Evolutionary conservation across 2,113 vertebrate species (phyloP).

Genomic region (Danionella cerebrum): DNA sequence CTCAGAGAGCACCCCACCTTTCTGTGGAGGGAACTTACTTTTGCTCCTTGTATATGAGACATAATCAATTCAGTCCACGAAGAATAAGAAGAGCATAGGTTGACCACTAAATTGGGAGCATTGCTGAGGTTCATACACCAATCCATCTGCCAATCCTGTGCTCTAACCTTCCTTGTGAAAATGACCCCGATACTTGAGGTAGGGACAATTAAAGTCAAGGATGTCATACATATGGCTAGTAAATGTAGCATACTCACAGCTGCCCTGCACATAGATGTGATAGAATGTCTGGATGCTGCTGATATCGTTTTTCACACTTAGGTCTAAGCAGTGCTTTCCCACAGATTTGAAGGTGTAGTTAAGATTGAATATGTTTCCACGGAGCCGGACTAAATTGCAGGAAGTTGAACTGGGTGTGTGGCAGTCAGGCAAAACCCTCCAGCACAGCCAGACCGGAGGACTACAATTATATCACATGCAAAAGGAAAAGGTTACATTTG

Average conservation of each 20-base stretch:
- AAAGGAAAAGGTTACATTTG: neutral
- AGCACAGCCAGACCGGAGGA: conserved; percentile 75
- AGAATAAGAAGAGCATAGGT: no score
- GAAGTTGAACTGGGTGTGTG: conserved; percentile 47
- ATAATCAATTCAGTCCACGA: no score
- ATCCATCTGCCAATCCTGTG: no score
- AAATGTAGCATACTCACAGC: conserved; percentile 61
- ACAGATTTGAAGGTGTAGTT: conserved; percentile 68
- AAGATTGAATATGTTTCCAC: conserved; percentile 64
- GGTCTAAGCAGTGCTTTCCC: conserved; percentile 74
- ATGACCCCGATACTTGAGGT: no score
- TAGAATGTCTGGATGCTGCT: conserved; percentile 73
- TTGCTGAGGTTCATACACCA: no score
- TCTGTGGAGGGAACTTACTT: no score
- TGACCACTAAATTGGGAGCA: no score
- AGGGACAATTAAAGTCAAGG: neutral
- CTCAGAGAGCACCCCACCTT: no score
- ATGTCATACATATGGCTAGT: neutral
- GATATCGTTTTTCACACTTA: conserved; percentile 68
- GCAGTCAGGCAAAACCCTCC: conserved; percentile 74
- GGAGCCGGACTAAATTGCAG: conserved; percentile 69
- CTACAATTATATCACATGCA: conserved; percentile 46
- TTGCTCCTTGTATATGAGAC: no score
- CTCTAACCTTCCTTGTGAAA: no score
- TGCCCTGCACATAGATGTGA: conserved; percentile 63